These are phyloP conservation scores for Cepaea nemoralis DNA, from an alignment of 1,140 invertebrate species.

Conservation along the genomic window DNA sequence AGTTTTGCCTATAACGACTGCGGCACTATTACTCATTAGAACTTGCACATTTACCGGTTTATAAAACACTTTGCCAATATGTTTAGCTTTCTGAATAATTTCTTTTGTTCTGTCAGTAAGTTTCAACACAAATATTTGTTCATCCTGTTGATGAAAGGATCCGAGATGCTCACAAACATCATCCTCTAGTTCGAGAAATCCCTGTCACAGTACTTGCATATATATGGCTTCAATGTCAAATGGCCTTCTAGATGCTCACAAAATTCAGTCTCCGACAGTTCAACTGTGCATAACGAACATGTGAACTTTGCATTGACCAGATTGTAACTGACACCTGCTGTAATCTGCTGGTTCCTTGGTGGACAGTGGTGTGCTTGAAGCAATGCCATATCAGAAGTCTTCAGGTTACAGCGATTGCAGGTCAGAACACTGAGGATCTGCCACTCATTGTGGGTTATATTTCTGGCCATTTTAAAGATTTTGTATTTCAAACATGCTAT, in stretches of 20 bases:
- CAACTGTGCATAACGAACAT: slow-evolving; percentile 9
- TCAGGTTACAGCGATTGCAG: slow-evolving; percentile 5
- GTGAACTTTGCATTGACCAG: background rate
- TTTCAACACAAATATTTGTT: background rate
- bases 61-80: background rate
- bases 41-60: background rate
- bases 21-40: too few species aligned
- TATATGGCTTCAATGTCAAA: background rate
- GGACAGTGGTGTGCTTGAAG: slow-evolving; percentile 19
- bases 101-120: background rate
- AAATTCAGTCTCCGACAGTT: slow-evolving; percentile 3
- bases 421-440: background rate
- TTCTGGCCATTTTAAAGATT: slow-evolving; percentile 2
- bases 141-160: background rate
- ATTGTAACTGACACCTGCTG: background rate
- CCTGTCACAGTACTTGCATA: background rate
- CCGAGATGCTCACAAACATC: background rate
- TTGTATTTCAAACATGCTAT: too few species aligned
- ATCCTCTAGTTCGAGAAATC: background rate
- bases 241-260: slow-evolving; percentile 3
- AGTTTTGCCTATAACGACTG: too few species aligned
- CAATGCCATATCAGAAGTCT: background rate
- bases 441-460: background rate
- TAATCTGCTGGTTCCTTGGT: background rate
- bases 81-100: background rate